These are phyloP conservation scores for Erpetoichthys calabaricus DNA, from an alignment of 2,797 vertebrate genomes.

Conservation along the genomic window DNA sequence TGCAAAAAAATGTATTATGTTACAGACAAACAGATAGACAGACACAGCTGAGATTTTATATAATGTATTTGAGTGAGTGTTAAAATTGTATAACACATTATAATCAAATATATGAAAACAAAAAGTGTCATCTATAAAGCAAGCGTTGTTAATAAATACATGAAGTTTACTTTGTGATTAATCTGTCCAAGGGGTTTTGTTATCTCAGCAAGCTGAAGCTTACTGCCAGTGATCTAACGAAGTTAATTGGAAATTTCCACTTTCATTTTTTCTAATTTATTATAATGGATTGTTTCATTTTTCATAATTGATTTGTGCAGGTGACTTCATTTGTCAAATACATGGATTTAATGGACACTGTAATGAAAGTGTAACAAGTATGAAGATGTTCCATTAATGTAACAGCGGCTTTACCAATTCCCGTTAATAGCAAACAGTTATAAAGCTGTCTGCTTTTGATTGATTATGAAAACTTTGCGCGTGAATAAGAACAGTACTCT, in stretches of 20 bases:
- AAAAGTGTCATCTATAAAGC: no score
- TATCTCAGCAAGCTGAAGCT: conserved; percentile 26
- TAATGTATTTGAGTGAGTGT: no score
- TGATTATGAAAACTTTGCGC: conserved; percentile 25
- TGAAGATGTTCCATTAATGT: conserved; percentile 49
- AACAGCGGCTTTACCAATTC: conserved; percentile 34
- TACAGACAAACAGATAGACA: no score
- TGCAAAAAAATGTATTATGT: no score
- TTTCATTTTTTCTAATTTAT: conserved; percentile 36
- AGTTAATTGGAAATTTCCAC: conserved; percentile 25
- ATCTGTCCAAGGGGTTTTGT: conserved; percentile 36
- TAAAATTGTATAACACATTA: no score
- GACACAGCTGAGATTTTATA: no score
- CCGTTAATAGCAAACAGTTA: conserved; percentile 20
- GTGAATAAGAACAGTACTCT: conserved; percentile 13
- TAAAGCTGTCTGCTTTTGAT: conserved; percentile 24
- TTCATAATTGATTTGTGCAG: conserved; percentile 42
- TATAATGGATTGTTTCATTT: conserved; percentile 30
- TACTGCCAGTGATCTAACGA: conserved; percentile 20
- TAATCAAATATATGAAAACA: no score
- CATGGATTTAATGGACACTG: conserved; percentile 37
- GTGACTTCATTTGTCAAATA: conserved; percentile 41
- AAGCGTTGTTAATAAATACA: no score
- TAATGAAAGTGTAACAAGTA: conserved; percentile 44
- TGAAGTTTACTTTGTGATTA: conserved; percentile 27